phyloP scores from a whole-genome alignment of 2,797 vertebrate species.

The Cygnus olor region DNA sequence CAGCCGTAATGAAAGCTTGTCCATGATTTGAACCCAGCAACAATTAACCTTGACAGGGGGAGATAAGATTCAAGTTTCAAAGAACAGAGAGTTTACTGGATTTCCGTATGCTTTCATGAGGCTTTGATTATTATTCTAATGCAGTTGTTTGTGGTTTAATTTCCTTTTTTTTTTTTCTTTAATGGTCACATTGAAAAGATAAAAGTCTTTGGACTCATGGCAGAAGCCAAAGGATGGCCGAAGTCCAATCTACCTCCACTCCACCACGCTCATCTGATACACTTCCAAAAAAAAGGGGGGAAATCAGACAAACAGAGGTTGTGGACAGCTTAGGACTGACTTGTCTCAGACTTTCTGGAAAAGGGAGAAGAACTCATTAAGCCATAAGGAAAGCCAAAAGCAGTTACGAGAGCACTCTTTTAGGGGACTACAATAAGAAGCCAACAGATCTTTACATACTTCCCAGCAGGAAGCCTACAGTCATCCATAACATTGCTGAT shows the following conservation, averaged over 20 bases:
- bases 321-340: background rate
- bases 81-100: slow-evolving; percentile 7
- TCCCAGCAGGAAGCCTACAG: slow-evolving; percentile 32
- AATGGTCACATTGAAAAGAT: slow-evolving; percentile 2
- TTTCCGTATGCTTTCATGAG: background rate
- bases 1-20: slow-evolving; percentile 31
- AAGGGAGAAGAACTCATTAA: background rate
- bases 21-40: slow-evolving; percentile 51
- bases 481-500: background rate
- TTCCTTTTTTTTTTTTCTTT: background rate
- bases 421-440: background rate
- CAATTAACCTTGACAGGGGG: slow-evolving; percentile 50
- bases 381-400: slow-evolving; percentile 11
- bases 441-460: background rate
- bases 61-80: slow-evolving; percentile 59
- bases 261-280: rapidly evolving
- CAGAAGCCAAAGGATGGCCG: slow-evolving; percentile 9
- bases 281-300: background rate
- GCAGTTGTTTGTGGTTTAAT: slow-evolving; percentile 48
- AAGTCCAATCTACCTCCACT: slow-evolving; percentile 38
- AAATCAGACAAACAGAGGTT: background rate
- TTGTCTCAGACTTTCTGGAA: slow-evolving; percentile 22
- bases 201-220: background rate
- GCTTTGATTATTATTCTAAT: slow-evolving; percentile 59
- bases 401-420: background rate